These are phyloP conservation scores for Cherax destructor DNA, from an alignment of 1,140 invertebrate genomes.

Conservation along the genomic window DNA sequence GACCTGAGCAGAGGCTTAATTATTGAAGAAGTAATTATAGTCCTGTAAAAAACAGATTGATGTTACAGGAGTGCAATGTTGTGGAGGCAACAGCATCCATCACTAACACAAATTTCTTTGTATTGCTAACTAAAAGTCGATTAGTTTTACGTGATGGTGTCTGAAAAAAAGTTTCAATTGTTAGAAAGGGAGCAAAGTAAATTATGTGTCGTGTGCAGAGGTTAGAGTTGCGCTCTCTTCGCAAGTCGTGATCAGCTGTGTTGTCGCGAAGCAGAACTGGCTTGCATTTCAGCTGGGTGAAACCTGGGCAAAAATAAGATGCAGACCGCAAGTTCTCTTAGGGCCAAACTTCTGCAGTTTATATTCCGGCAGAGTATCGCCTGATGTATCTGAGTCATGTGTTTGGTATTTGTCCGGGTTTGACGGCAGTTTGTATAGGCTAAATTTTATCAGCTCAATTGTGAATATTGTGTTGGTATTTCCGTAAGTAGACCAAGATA, in stretches of 20 bases:
- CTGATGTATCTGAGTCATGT: neutral
- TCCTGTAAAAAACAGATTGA: too few relatives aligned
- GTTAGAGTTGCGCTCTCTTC: slow-evolving; percentile 13
- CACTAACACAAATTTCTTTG: too few relatives aligned
- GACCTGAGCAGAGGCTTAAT: neutral
- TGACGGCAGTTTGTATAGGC: slow-evolving; percentile 41
- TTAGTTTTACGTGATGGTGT: neutral
- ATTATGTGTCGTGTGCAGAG: neutral
- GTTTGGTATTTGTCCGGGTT: slow-evolving; percentile 3
- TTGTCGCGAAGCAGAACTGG: slow-evolving; percentile 35
- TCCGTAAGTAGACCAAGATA: slow-evolving; percentile 31
- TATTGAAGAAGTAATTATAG: too few relatives aligned
- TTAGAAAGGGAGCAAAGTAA: neutral
- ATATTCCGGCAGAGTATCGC: neutral
- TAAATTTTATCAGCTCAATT: slow-evolving; percentile 53
- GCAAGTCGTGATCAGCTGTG: slow-evolving; percentile 40
- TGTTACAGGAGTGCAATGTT: too few relatives aligned
- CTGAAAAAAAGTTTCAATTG: neutral
- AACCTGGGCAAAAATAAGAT: neutral
- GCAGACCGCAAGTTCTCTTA: neutral
- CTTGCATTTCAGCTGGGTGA: neutral
- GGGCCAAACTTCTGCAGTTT: neutral
- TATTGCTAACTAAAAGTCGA: too few relatives aligned
- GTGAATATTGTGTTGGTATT: slow-evolving; percentile 46
- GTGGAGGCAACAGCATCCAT: too few relatives aligned